A percentile compares a stretch with the other conserved stretches of the same genome.
Evolutionary conservation across 1,140 invertebrate species (phyloP).

Genomic region (Lepidostoma basale): DNA sequence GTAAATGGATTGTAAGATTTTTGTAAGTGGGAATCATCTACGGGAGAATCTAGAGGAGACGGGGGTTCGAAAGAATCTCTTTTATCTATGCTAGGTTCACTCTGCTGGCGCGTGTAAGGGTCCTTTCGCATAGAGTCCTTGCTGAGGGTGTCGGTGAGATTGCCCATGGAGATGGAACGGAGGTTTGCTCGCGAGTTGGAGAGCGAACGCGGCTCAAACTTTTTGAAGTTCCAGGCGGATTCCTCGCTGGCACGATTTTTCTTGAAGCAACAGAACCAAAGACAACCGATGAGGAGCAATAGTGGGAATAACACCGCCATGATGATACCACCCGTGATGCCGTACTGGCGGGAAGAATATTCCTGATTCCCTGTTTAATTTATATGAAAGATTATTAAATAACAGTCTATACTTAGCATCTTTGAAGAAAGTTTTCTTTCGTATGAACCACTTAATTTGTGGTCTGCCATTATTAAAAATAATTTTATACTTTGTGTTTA

Average conservation of each 20-base stretch:
- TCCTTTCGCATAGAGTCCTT: not conserved
- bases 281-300: slow-evolving; percentile 72
- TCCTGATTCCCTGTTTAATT: slow-evolving; percentile 63
- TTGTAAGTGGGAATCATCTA: not conserved
- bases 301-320: slow-evolving; percentile 78
- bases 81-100: slow-evolving; percentile 29
- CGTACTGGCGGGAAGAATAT: slow-evolving; percentile 62
- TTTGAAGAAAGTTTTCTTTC: too few species aligned
- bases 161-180: slow-evolving; percentile 59
- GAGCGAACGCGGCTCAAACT: slow-evolving; percentile 58
- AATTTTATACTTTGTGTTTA: too few species aligned
- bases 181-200: slow-evolving; percentile 64
- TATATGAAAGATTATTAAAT: too few species aligned
- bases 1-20: not conserved
- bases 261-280: slow-evolving; percentile 67
- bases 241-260: slow-evolving; percentile 54
- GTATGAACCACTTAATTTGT: too few species aligned
- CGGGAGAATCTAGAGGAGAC: not conserved
- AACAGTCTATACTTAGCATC: too few species aligned
- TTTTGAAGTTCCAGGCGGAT: slow-evolving; percentile 51
- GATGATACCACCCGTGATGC: slow-evolving; percentile 74
- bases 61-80: slow-evolving; percentile 18
- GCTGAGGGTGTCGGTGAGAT: slow-evolving; percentile 56
- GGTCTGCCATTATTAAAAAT: too few species aligned
- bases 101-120: slow-evolving; percentile 37